Evolutionary conservation across 2,113 vertebrate species (phyloP), one percentile per base, ranked within the genome.

Genomic region (Chionomys nivalis): DNA sequence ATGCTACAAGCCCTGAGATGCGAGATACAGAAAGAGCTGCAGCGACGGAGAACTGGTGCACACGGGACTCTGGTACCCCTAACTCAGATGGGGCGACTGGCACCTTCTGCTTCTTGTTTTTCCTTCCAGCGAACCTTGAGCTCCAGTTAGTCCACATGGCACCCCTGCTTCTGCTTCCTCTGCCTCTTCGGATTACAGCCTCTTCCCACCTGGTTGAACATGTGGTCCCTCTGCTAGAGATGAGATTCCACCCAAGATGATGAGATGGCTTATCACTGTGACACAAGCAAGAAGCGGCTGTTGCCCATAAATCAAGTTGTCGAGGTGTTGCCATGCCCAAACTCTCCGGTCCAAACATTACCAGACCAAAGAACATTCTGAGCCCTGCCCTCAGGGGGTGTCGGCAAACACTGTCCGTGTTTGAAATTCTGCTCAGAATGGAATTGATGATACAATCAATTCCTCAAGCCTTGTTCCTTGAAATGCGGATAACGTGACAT

Each of bases 381-480:
- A 75, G 86, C 94, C 96, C 90, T 81, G 70, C 93, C 75, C 96
- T 94, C 61, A 47, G 96, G 97, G 93, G 97, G 95, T 61, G 23
- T 96, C 81, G 90, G 93, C 94, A 97, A 94, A 97, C 97, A 94
- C 97, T 93, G 90, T 93, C 83, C 96, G 36, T 79, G 78, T 96
- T 98, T 97, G 97, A 98, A 98, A 98, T 98, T 98, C 96, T 97
- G 78, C 93, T 98, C 90, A 98, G 98, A 97, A 98, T 96, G 96
- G 94, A 97, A 98, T 79, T 96, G 96, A 97, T 98, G 98, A 96
- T 94, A 97, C 97, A 98, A 96, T 97, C 98, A 98, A 63, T 97
- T 97, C 86, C 88, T 98, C 89, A 19, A 93, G 88, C 91, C 93
- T 96, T 96, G 93, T 91, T 97, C 91, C 92, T 91, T 96, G 93